phyloP scores from a whole-genome alignment of 2,888 invertebrate genomes.

The Tromatobia lineatoria region DNA sequence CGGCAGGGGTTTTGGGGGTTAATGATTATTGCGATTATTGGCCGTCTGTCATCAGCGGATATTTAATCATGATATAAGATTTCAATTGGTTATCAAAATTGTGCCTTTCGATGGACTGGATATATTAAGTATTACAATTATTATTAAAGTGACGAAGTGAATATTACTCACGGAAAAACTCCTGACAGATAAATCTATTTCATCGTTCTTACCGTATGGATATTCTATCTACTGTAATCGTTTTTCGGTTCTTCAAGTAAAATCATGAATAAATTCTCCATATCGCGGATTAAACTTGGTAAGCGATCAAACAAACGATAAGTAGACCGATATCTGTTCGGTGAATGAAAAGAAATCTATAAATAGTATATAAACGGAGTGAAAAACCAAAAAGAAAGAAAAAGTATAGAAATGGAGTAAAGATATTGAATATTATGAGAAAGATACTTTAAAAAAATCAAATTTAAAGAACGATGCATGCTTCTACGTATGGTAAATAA shows the following conservation, averaged over 20 bases:
- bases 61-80: slow-evolving; percentile 44
- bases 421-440: slow-evolving; percentile 65
- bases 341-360: slow-evolving; percentile 44
- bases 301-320: slow-evolving; percentile 58
- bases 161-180: slow-evolving; percentile 45
- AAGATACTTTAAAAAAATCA: slow-evolving; percentile 39
- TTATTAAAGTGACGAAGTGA: slow-evolving; percentile 73
- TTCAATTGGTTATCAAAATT: slow-evolving; percentile 83
- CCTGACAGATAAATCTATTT: slow-evolving; percentile 36
- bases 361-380: slow-evolving; percentile 38
- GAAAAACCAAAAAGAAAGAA: slow-evolving; percentile 8
- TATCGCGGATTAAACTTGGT: slow-evolving; percentile 38
- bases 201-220: slow-evolving; percentile 52
- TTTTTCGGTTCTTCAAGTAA: slow-evolving; percentile 36
- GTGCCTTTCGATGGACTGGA: slow-evolving; percentile 83
- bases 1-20: background rate
- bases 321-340: slow-evolving; percentile 44
- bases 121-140: slow-evolving; percentile 79
- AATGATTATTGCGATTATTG: slow-evolving; percentile 38
- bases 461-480: slow-evolving; percentile 63
- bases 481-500: slow-evolving; percentile 63
- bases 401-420: slow-evolving; percentile 47
- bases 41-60: slow-evolving; percentile 37
- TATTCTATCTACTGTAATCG: slow-evolving; percentile 20
- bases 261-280: background rate